A percentile compares a stretch with the other conserved stretches of the same genome.
Evolutionary conservation across 2,113 vertebrate genomes (phyloP).

Genomic region (Andinoacara biseriatus): DNA sequence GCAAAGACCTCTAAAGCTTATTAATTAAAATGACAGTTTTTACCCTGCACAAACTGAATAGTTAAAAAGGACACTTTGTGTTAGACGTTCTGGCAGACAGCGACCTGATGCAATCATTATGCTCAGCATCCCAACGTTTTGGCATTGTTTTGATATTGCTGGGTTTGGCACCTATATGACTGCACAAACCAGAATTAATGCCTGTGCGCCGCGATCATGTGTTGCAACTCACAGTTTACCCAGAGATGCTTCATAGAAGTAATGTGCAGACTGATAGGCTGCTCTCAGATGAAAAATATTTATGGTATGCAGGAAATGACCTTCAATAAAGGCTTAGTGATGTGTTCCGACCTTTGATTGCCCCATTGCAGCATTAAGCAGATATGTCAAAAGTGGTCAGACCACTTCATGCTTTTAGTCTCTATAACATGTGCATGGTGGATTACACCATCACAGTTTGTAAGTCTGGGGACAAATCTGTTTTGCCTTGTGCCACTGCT

Average conservation of each 20-base stretch:
- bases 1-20: neutral
- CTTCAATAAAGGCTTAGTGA: no score
- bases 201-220: no score
- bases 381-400: neutral
- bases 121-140: neutral
- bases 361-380: no score
- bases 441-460: neutral
- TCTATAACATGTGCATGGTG: neutral
- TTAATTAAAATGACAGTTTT: neutral
- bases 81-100: neutral
- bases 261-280: no score
- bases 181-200: neutral
- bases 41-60: neutral
- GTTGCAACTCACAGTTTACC: no score
- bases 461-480: neutral
- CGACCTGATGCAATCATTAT: neutral
- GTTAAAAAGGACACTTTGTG: neutral
- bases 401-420: neutral
- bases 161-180: neutral
- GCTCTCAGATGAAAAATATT: no score
- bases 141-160: slow-evolving; percentile 1
- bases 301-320: no score
- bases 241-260: no score
- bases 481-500: neutral
- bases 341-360: no score